Base-by-base conservation (phyloP, 2,113 vertebrate species). In the Gasterosteus nipponicus region DNA sequence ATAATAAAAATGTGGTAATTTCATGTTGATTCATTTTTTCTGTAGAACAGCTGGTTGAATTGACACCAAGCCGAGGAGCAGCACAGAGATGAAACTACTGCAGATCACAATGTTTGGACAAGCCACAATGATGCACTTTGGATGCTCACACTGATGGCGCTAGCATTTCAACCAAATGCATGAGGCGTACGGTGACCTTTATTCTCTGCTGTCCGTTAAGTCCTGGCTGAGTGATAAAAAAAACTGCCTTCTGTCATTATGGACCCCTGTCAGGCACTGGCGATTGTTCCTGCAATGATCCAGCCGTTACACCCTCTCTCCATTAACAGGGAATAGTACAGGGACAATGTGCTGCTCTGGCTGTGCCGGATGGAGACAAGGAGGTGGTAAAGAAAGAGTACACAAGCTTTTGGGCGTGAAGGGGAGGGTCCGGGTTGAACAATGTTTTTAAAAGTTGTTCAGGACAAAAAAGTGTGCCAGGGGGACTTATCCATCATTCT, bases 381-480 rank as follows among this genome's bases (percentile, higher is more conserved):
- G 60, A 67, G 61, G 42, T 71, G 29, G 26, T 53, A n/a, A 44
- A 64, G 26, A 75, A 74, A 58, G 65, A 84, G 74, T 79, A 31
- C 49, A 38, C 54, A 73, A 61, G 71, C 47, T 53, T 39, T 58
- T 75, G 38, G 42, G 46, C 67, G 18, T 54, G 70, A 77, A 69
- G 53, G 51, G n/a, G 49, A 44, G 42, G 61, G 44, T 66, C 14
- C 54, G 22, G 57, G 54, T 42, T 56, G 10, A 56, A 69, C 44
- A 61, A 42, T 61, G 62, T 54, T 69, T 74, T 58, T 53, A 65
- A 62, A 77, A 75, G 58, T 58, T 67, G 53, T 57, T 75, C 41
- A 44, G 77, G 63, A 85, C 82, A 89, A 89, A 69, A 57, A 90
- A 88, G 76, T 89, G 85, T 87, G 83, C 84, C 81, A 77, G 16